Evolutionary conservation across 2,113 vertebrate genomes (phyloP).

Genomic region (Tachuris rubrigastra): DNA sequence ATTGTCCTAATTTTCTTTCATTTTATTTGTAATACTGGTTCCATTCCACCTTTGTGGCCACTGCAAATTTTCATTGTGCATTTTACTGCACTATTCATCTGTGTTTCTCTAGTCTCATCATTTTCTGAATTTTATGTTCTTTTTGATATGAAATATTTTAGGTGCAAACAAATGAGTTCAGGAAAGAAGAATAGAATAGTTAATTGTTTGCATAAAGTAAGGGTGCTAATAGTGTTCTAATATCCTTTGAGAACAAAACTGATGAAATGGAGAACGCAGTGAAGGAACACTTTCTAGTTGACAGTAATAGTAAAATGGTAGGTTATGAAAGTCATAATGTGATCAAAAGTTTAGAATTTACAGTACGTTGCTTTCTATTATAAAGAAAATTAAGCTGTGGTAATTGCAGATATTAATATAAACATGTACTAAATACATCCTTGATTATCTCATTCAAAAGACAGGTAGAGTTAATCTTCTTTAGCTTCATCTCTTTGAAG

Average conservation of each 20-base stretch:
- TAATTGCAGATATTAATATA: not conserved
- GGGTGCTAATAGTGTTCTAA: not conserved
- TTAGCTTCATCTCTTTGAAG: not conserved
- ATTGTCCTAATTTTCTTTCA: not conserved
- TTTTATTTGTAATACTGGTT: not conserved
- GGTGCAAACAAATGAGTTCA: not conserved
- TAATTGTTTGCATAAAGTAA: not conserved
- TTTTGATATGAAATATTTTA: not conserved
- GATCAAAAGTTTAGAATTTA: not conserved
- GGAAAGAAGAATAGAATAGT: not conserved
- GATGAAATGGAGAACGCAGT: not conserved
- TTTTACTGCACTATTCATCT: not conserved
- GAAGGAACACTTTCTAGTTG: not conserved
- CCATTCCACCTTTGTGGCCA: not conserved
- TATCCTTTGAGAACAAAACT: not conserved
- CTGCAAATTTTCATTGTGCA: not conserved
- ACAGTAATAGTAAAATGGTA: not conserved
- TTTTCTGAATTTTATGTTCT: not conserved
- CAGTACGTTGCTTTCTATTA: not conserved
- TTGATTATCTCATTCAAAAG: slow-evolving; percentile 2
- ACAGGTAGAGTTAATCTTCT: not conserved
- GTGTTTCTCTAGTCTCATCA: not conserved
- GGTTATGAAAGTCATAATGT: not conserved
- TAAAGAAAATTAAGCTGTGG: not conserved
- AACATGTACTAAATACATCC: not conserved